Conservation (phyloP, 2,888 invertebrate genomes). For the Acleris holmiana region DNA sequence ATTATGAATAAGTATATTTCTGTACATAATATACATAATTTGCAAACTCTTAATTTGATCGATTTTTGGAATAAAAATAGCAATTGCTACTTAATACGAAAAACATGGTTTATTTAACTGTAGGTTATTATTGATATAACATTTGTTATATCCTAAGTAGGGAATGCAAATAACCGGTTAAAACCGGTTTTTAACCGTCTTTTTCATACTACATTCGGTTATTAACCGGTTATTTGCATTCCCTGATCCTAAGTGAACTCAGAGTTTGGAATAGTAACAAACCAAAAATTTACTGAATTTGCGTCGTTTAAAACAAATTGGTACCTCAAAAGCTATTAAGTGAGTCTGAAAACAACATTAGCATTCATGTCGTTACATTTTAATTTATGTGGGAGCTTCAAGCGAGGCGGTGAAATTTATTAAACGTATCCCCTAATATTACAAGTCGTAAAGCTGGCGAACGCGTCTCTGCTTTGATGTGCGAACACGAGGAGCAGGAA, state of each 20-base stretch:
- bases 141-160: background rate
- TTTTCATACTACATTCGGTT: too few relatives aligned
- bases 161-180: too few relatives aligned
- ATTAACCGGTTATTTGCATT: too few relatives aligned
- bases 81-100: too few relatives aligned
- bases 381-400: conserved; percentile 55
- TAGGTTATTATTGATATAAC: background rate
- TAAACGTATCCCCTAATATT: conserved; percentile 57
- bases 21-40: too few relatives aligned
- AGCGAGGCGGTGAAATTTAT: conserved; percentile 49
- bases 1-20: too few relatives aligned
- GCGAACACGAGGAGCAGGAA: conserved; percentile 20
- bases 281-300: conserved; percentile 44
- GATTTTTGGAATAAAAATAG: too few relatives aligned
- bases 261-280: conserved; percentile 41
- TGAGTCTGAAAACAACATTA: conserved; percentile 51
- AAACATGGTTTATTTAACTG: too few relatives aligned
- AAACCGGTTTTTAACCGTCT: too few relatives aligned
- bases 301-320: conserved; percentile 52
- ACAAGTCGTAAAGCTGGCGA: conserved; percentile 55
- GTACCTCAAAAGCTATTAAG: conserved; percentile 49
- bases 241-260: background rate
- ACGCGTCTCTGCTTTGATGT: conserved; percentile 47
- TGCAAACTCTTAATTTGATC: too few relatives aligned
- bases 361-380: conserved; percentile 58